These are phyloP conservation scores for Phallusia fumigata DNA, from an alignment of 23 tunicate genomes.

Conservation along the genomic window DNA sequence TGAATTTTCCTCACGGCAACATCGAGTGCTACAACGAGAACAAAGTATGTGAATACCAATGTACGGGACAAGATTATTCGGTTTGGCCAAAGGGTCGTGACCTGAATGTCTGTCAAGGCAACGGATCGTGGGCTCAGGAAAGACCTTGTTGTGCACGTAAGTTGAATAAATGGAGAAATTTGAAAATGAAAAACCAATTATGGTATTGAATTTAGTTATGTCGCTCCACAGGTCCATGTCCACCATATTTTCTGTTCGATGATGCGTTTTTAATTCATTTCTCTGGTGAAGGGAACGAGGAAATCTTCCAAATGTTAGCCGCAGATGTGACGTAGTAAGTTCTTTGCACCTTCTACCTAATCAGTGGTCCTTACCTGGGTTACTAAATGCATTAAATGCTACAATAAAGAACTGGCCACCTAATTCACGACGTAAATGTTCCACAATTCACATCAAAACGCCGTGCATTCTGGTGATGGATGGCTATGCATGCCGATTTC, in stretches of 20 bases:
- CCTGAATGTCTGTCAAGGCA: background rate
- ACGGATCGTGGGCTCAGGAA: background rate
- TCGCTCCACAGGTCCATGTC: background rate
- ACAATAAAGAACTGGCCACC: too few relatives aligned
- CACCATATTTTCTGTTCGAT: background rate
- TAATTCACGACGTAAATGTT: too few relatives aligned
- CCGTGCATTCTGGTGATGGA: too few relatives aligned
- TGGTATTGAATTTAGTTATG: too few relatives aligned
- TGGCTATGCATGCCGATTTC: too few relatives aligned
- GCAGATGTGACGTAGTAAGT: background rate
- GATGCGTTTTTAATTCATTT: background rate
- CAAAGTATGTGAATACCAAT: background rate
- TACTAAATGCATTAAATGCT: too few relatives aligned
- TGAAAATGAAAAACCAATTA: too few relatives aligned
- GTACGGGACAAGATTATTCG: background rate
- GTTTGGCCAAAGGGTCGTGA: background rate
- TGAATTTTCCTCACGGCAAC: background rate
- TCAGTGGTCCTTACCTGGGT: too few relatives aligned
- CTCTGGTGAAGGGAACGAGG: background rate
- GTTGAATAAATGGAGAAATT: too few relatives aligned
- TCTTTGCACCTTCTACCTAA: too few relatives aligned
- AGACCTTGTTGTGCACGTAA: background rate
- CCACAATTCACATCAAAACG: too few relatives aligned
- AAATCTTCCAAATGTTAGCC: background rate
- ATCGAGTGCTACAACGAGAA: slow-evolving; percentile 1